phyloP scores from a whole-genome alignment of 2,888 invertebrate genomes.

The Andricus quercusramuli region DNA sequence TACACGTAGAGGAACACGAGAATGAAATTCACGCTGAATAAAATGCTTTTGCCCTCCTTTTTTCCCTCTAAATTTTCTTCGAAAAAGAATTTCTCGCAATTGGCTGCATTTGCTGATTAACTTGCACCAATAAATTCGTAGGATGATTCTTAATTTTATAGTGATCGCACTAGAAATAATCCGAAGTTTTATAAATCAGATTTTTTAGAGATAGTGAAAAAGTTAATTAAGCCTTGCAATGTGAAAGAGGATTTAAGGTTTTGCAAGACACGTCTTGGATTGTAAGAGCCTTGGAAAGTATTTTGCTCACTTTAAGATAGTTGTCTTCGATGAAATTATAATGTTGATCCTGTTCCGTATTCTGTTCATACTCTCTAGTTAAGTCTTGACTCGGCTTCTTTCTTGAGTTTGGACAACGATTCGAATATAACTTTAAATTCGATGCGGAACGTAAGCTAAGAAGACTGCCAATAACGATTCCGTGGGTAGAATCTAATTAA shows the following conservation, averaged over 20 bases:
- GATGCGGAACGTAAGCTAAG: not conserved
- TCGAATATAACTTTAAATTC: slow-evolving; percentile 1
- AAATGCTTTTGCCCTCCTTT: not conserved
- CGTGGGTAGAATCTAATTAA: not conserved
- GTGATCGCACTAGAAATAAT: no score
- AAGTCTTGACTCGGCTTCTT: not conserved
- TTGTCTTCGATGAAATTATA: not conserved
- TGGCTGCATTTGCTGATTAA: not conserved
- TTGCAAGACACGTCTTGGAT: not conserved
- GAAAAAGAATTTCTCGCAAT: not conserved
- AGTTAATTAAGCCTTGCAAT: not conserved
- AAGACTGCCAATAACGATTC: not conserved
- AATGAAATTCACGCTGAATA: not conserved
- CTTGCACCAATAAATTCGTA: not conserved
- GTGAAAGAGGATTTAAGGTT: not conserved
- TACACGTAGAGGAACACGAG: not conserved
- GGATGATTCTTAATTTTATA: no score
- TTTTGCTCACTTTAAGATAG: not conserved
- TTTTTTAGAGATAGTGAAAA: not conserved
- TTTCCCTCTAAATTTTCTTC: not conserved
- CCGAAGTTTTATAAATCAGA: not conserved
- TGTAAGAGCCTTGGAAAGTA: not conserved
- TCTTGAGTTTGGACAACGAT: not conserved
- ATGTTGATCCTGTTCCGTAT: not conserved
- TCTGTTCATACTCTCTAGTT: not conserved